Conservation (phyloP, 2,797 vertebrate genomes). For the Chromis chromis region DNA sequence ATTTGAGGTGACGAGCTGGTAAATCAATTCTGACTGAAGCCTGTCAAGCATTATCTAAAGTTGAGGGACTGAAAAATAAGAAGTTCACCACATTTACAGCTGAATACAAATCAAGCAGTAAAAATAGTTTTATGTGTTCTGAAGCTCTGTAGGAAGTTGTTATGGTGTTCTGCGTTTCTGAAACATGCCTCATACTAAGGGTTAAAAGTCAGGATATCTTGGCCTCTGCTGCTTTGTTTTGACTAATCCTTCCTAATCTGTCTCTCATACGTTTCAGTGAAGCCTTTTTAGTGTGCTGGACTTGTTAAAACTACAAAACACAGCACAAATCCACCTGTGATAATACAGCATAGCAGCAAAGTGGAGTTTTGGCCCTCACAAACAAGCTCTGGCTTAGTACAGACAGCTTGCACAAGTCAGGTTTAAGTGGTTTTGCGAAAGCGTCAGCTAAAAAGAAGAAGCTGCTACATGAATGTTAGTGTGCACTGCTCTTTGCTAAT, state of each 20-base stretch:
- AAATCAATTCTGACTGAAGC: conserved; percentile 20
- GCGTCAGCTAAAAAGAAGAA: neutral
- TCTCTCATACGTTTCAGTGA: too few relatives aligned
- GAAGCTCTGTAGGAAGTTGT: neutral
- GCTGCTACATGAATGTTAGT: neutral
- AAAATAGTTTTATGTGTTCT: neutral
- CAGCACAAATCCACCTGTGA: too few relatives aligned
- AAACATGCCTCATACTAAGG: too few relatives aligned
- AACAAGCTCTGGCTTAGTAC: neutral
- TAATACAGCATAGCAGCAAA: too few relatives aligned
- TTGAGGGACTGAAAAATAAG: too few relatives aligned
- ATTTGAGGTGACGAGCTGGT: neutral
- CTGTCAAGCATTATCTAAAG: neutral
- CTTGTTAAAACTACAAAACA: too few relatives aligned
- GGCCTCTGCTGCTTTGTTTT: too few relatives aligned
- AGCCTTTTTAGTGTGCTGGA: too few relatives aligned
- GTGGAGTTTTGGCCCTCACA: neutral
- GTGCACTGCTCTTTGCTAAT: neutral
- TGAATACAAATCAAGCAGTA: neutral
- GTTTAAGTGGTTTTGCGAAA: too few relatives aligned
- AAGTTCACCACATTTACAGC: neutral
- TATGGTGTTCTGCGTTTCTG: too few relatives aligned
- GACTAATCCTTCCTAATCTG: too few relatives aligned
- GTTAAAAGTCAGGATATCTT: too few relatives aligned
- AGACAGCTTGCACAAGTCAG: neutral